A percentile compares a stretch with the other conserved stretches of the same genome.
Evolutionary conservation across 2,888 invertebrate genomes (phyloP).

Genomic region (Perizoma affinitatum): DNA sequence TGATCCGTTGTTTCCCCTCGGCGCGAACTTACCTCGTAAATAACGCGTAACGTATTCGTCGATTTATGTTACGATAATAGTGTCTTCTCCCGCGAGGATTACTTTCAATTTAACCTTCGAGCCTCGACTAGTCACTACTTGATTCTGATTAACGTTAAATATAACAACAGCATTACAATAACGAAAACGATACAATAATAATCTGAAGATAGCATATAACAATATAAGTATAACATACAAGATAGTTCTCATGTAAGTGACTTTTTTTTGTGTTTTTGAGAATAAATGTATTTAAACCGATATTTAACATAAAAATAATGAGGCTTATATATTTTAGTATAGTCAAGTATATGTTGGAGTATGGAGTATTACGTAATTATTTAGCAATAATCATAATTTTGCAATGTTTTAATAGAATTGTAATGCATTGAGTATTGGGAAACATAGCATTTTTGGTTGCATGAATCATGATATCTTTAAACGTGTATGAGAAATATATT

Average conservation of each 20-base stretch:
- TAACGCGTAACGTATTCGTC: slow-evolving; percentile 73
- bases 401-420: slow-evolving; percentile 10
- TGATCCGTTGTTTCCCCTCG: slow-evolving; percentile 75
- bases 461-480: slow-evolving; percentile 16
- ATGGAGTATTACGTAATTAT: not conserved
- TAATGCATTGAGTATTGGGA: slow-evolving; percentile 18
- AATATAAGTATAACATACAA: too few relatives aligned
- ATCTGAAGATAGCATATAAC: too few relatives aligned
- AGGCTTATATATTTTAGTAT: slow-evolving; percentile 10
- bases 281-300: too few relatives aligned
- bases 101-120: slow-evolving; percentile 37
- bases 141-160: too few relatives aligned
- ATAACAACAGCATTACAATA: not conserved
- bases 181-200: slow-evolving; percentile 3
- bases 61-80: slow-evolving; percentile 72
- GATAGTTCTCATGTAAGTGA: too few relatives aligned
- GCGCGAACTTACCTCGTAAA: slow-evolving; percentile 74
- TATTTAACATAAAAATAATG: slow-evolving; percentile 3
- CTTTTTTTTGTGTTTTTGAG: too few relatives aligned
- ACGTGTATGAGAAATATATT: not conserved
- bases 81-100: slow-evolving; percentile 60
- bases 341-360: not conserved
- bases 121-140: slow-evolving; percentile 14
- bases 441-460: slow-evolving; percentile 23
- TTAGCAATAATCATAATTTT: slow-evolving; percentile 14